phyloP scores from a whole-genome alignment of 37 sponge, comb jelly and placozoan species.

The Corticium candelabrum region DNA sequence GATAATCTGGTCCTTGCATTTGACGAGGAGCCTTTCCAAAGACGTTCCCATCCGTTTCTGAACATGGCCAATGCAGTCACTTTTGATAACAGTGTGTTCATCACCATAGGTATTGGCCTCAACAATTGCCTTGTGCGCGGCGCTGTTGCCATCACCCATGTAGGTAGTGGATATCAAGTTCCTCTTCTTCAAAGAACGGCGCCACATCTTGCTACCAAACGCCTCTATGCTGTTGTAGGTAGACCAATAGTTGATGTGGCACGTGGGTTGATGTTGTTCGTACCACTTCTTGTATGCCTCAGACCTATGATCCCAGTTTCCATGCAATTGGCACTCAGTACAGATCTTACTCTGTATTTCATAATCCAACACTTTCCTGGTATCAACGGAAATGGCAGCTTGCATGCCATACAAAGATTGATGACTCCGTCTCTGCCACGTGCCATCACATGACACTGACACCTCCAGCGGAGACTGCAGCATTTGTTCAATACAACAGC shows the following conservation, averaged over 20 bases:
- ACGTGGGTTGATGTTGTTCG: not conserved
- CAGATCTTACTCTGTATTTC: not conserved
- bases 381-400: not conserved
- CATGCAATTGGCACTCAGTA: not conserved
- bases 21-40: too few relatives aligned
- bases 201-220: not conserved
- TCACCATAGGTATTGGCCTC: not conserved
- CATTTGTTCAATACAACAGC: too few relatives aligned
- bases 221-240: not conserved
- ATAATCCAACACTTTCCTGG: not conserved
- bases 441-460: not conserved
- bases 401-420: not conserved
- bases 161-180: not conserved
- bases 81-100: not conserved
- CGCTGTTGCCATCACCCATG: not conserved
- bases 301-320: not conserved
- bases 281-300: not conserved
- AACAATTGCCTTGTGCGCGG: not conserved
- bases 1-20: not conserved
- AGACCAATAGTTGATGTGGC: not conserved
- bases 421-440: not conserved
- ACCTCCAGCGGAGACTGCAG: too few relatives aligned
- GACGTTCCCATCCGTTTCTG: not conserved
- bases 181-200: not conserved
- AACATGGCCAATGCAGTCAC: not conserved